Base-by-base conservation (phyloP, 2,888 invertebrate species). In the Xylophagus ater region DNA sequence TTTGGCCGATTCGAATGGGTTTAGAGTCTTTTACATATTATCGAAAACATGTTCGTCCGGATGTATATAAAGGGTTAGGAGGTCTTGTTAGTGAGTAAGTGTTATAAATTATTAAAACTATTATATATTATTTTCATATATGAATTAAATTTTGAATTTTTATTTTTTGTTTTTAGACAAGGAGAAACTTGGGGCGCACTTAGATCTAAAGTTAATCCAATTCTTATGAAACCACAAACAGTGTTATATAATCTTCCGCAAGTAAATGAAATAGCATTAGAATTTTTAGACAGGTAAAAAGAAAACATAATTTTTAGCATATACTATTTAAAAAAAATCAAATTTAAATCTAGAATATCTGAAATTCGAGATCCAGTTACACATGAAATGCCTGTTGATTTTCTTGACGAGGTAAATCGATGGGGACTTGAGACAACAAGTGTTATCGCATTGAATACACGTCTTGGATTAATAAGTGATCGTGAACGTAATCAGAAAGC, bases 121-220 rank as follows among this genome's bases (percentile, higher is more conserved):
- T 4, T 26, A 21, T 23, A 23, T 5, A 8, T 26, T 26, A 8
- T 26, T 5, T 26, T 26, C 4, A 26, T 26, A 10, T n/a, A 8
- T 26, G 7, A 6, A 10, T n/a, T 26, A 7, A 6, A 7, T 21
- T 21, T 21, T 21, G 21, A 21, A 21, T 21, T 7, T 21, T 21
- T 9, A 7, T 7, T 26, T 6, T 8, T 26, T 26, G 26, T 8
- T 26, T 10, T 26, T 51, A 73, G 73, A 15, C 74, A 81, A 60
- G 81, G 78, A 1, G 66, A 71, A 19, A 66, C 73, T 48, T 81
- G 81, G 81, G 71, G 74, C 18, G 68, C 74, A 30, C 69, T 79
- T 41, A 67, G 81, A n/a, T 72, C 72, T 4, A 76, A 74, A 49
- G 73, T 75, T 0, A 76, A 77, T 54, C 73, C 73, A 47, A 66